Base-by-base conservation (phyloP, 2,113 vertebrate genomes). In the Desmodus rotundus region DNA sequence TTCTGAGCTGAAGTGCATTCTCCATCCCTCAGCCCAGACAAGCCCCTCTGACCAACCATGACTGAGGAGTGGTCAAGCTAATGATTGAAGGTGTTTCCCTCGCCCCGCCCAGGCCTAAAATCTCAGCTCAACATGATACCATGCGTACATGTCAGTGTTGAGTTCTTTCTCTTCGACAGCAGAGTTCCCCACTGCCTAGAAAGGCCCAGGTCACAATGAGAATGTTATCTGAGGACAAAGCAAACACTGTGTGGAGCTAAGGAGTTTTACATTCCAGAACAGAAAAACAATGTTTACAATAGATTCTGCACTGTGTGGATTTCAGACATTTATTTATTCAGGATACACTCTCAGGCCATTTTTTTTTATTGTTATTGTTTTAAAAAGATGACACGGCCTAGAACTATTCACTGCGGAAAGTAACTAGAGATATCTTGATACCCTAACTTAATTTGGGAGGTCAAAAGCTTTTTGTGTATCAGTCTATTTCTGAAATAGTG, bases 261-360 rank as follows among this genome's bases (percentile, higher is more conserved):
- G 96, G 61, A 94, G 73, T 93, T 95, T 93, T 43, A 0, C 93
- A 96, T 98, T 98, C 97, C 95, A 97, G 88, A 94, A 95, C 68
- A 94, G 95, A 95, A 94, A 68, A 97, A 95, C 91, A 97, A 97
- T 96, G 94, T 97, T 98, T 93, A 89, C 83, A 96, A 89, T 98
- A 77, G 72, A 96, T 87, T 97, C 97, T 93, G 41, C 96, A 86
- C 95, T 91, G 33, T 96, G 91, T 94, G 93, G 93, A 84, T 97
- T 97, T 83, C 93, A 96, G 91, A 63, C 88, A 67, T 98, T 97
- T 97, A 96, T 97, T 97, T 97, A 94, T 97, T 97, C 85, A 97
- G 87, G 80, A 88, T 93, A 93, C 58, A 96, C 58, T 80, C 73
- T 94, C 17, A 15, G 87, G 68, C 67, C 36, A 16, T 13, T 31